A percentile compares a stretch with the other conserved stretches of the same genome.
Conservation (phyloP, 2,888 invertebrate species). For the Sinotaia quadrata region DNA sequence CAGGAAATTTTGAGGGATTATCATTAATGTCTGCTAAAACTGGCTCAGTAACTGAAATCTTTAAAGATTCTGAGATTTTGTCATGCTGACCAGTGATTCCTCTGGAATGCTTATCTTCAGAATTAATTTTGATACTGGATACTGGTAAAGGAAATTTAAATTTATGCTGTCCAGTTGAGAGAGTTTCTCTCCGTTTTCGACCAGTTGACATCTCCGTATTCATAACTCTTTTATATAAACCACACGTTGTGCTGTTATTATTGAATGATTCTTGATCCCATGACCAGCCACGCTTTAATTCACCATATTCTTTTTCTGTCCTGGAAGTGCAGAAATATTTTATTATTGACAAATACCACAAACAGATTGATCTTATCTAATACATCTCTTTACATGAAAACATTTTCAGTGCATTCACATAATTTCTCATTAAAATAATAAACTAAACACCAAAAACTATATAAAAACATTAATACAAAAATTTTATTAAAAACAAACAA, state of each 20-base stretch:
- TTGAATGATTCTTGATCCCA: conserved; percentile 23
- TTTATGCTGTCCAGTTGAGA: not conserved
- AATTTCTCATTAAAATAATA: no score
- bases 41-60: no score
- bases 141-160: not conserved
- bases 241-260: conserved; percentile 8
- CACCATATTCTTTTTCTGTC: not conserved
- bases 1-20: no score
- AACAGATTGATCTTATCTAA: no score
- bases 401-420: no score
- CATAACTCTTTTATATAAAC: not conserved
- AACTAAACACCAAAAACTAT: no score
- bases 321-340: not conserved
- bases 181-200: not conserved
- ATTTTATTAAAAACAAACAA: no score
- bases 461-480: no score
- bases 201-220: not conserved
- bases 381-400: no score
- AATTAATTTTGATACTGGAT: not conserved
- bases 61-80: not conserved
- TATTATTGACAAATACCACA: no score
- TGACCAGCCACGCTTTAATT: conserved; percentile 15
- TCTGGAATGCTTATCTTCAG: not conserved
- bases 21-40: no score
- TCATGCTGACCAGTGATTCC: not conserved